Conservation (phyloP, 2,797 vertebrate genomes). For the Protonibea diacanthus region DNA sequence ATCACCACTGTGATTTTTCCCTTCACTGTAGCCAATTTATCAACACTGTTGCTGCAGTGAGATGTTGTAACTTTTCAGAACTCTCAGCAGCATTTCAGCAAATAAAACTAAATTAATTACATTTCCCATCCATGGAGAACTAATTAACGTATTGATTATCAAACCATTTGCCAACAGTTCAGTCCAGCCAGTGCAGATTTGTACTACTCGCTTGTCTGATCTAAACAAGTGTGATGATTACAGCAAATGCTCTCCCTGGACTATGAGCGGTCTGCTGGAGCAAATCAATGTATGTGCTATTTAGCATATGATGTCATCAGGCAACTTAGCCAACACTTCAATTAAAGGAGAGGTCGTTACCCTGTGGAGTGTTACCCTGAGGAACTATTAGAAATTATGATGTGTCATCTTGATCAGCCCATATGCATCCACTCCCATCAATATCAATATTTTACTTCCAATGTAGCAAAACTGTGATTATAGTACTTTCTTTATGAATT, state of each 20-base stretch:
- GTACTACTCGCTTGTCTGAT: conserved; percentile 13
- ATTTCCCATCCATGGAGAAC: conserved; percentile 11
- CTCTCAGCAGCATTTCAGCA: conserved; percentile 12
- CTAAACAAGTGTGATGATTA: conserved; percentile 17
- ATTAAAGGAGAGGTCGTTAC: not conserved
- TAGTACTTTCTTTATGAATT: not conserved
- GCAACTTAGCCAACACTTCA: not conserved
- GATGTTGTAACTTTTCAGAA: conserved; percentile 2
- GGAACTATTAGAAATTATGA: not conserved
- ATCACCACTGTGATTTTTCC: conserved; percentile 38
- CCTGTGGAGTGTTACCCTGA: not conserved
- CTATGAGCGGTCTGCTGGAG: not conserved
- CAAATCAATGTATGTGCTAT: conserved; percentile 5
- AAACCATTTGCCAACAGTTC: conserved; percentile 8
- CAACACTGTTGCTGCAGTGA: conserved; percentile 19
- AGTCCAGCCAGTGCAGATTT: conserved; percentile 25
- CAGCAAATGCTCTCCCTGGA: conserved; percentile 2
- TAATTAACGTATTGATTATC: conserved; percentile 19
- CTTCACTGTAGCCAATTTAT: conserved; percentile 47
- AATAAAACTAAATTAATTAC: conserved; percentile 12
- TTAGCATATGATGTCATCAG: conserved; percentile 15
- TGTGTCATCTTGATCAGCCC: not conserved
- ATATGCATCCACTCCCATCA: not conserved
- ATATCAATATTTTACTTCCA: not conserved
- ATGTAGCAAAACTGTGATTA: not conserved